Evolutionary conservation across 2,888 invertebrate genomes (phyloP), one percentile per base, ranked within the genome.

Genomic region (Isoperla grammatica): DNA sequence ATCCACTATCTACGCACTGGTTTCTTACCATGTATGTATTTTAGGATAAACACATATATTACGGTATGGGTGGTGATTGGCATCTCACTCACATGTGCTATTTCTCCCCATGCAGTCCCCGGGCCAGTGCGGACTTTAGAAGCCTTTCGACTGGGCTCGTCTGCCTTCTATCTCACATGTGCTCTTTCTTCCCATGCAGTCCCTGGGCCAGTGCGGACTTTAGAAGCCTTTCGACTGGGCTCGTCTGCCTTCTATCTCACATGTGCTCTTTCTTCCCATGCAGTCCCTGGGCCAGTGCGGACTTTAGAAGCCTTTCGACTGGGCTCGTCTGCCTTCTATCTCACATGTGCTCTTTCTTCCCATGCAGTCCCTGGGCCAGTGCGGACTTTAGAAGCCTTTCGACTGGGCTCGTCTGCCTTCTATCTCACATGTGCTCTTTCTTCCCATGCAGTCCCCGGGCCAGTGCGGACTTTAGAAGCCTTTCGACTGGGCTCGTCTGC

Each of bases 351-450:
- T n/a, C n/a, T n/a, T n/a, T n/a, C n/a, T n/a, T n/a, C n/a, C n/a
- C n/a, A n/a, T 66, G 12, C 64, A 72, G 85, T 85, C 56, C 95
- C 95, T 0, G 94, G 94, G 2, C 87, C 92, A 0, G 91, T 96
- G 29, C 83, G 87, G 62, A 84, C 84, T 2, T 80, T 96, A 65
- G 88, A 90, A 68, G 95, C 89, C 0, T 85, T 85, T 67, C 91
- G 93, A 0, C 81, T 95, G 69, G 95, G 95, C 2, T 89, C 93
- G 0, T 91, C 90, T n/a, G n/a, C n/a, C n/a, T n/a, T n/a, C n/a
- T n/a, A n/a, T n/a, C n/a, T n/a, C n/a, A n/a, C n/a, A n/a, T n/a
- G n/a, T n/a, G n/a, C n/a, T n/a, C n/a, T n/a, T n/a, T n/a, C n/a
- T n/a, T n/a, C n/a, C n/a, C n/a, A n/a, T 66, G 12, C 64, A 72